A percentile compares a stretch with the other conserved stretches of the same genome.
Evolutionary conservation across 2,797 vertebrate species (phyloP).

Genomic region (Tauraco hartlaubi): DNA sequence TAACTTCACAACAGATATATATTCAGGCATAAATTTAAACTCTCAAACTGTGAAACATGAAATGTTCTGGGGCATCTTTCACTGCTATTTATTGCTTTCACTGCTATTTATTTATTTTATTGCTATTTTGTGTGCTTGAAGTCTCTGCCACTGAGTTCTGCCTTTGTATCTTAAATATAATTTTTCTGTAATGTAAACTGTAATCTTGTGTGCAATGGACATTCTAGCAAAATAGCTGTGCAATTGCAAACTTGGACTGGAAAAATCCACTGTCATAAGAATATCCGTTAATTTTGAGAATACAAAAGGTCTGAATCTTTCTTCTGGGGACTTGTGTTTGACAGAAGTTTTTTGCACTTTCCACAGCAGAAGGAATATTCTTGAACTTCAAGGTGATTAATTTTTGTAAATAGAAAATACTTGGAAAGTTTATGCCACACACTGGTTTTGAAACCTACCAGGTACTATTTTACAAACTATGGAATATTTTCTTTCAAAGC

Average conservation of each 20-base stretch:
- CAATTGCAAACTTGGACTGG: neutral
- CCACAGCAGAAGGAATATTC: neutral
- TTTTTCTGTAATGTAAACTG: neutral
- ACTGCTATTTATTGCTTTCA: neutral
- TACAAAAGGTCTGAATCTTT: neutral
- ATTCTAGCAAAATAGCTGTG: neutral
- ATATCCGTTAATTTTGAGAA: neutral
- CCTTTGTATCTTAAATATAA: neutral
- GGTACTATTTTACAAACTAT: neutral
- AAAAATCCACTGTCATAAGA: neutral
- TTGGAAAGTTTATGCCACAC: neutral
- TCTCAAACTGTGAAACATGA: neutral
- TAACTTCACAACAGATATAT: neutral
- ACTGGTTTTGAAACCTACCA: neutral
- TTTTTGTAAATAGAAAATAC: neutral
- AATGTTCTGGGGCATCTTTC: neutral
- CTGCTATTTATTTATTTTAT: neutral
- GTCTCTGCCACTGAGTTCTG: neutral
- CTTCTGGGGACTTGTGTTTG: neutral
- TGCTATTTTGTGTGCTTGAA: constrained; percentile 8
- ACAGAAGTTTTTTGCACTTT: neutral
- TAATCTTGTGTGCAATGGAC: neutral
- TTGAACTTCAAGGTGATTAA: neutral
- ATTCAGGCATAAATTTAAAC: neutral
- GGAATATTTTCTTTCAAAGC: neutral